Percentiles rank a stretch among this genome's conserved stretches.
Evolutionary conservation across 1,140 invertebrate genomes (phyloP).

Genomic region (Thaumatotibia leucotreta): DNA sequence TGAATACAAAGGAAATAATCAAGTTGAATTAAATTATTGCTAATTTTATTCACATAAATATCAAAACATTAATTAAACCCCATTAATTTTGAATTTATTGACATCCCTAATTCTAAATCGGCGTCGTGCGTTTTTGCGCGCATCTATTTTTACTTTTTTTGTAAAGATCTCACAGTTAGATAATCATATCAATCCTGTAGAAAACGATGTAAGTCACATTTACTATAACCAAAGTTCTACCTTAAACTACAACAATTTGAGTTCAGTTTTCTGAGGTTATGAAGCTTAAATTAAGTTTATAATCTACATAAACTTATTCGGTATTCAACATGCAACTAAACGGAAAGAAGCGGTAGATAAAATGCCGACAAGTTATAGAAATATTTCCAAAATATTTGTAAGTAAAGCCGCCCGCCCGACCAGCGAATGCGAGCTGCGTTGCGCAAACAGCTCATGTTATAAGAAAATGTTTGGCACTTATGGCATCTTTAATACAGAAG

Average conservation of each 20-base stretch:
- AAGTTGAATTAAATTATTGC: not conserved
- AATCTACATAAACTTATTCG: not conserved
- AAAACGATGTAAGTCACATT: slow-evolving; percentile 21
- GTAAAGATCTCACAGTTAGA: slow-evolving; percentile 69
- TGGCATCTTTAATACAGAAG: not conserved
- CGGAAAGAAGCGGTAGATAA: slow-evolving; percentile 74
- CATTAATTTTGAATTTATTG: slow-evolving; percentile 52
- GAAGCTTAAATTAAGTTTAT: not conserved
- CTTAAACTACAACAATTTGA: not conserved
- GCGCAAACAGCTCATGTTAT: too few species aligned
- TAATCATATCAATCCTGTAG: slow-evolving; percentile 38
- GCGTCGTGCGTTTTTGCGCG: slow-evolving; percentile 54
- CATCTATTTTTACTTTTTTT: slow-evolving; percentile 70
- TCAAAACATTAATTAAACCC: slow-evolving; percentile 23
- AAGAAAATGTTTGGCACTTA: not conserved
- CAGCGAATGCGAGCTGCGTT: slow-evolving; percentile 23
- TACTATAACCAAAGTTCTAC: slow-evolving; percentile 15
- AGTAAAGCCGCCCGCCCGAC: slow-evolving; percentile 50
- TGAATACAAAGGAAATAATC: not conserved
- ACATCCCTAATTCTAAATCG: slow-evolving; percentile 46
- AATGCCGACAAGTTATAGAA: slow-evolving; percentile 73
- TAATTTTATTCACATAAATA: slow-evolving; percentile 3
- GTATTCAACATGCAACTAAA: slow-evolving; percentile 56
- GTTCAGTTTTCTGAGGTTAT: slow-evolving; percentile 10
- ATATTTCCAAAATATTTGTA: slow-evolving; percentile 76